These are phyloP conservation scores for Cerastoderma edule DNA, from an alignment of 2,888 invertebrate genomes.

Conservation along the genomic window DNA sequence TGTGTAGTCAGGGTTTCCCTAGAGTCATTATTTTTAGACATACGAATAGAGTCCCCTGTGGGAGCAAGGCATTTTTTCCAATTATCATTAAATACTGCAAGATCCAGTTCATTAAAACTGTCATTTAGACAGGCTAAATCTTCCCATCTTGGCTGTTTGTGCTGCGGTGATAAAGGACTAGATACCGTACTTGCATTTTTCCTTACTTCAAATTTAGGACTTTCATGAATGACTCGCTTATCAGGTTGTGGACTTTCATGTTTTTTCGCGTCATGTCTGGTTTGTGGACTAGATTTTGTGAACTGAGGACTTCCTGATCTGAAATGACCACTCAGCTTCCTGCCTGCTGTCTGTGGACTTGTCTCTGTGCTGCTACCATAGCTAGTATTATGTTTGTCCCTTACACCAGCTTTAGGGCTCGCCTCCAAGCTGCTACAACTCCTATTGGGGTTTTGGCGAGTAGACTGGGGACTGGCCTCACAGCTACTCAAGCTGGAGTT, in stretches of 20 bases:
- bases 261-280: constrained; percentile 24
- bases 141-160: constrained; percentile 69
- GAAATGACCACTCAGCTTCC: constrained; percentile 36
- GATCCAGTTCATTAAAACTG: constrained; percentile 65
- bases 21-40: constrained; percentile 40
- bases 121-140: constrained; percentile 70
- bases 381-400: constrained; percentile 43
- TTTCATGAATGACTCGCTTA: constrained; percentile 34
- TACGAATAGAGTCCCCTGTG: constrained; percentile 67
- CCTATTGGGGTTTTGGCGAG: constrained; percentile 31
- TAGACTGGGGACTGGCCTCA: constrained; percentile 45
- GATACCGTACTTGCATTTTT: constrained; percentile 46
- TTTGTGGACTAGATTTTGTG: constrained; percentile 32
- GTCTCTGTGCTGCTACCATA: constrained; percentile 24
- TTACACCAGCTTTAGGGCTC: constrained; percentile 48
- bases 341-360: constrained; percentile 51
- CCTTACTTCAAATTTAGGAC: constrained; percentile 41
- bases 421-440: constrained; percentile 44
- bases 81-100: constrained; percentile 67
- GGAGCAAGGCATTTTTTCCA: constrained; percentile 68
- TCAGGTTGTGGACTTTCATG: constrained; percentile 40
- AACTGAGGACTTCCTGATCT: constrained; percentile 47
- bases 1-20: constrained; percentile 42
- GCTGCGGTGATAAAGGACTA: constrained; percentile 69
- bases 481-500: constrained; percentile 48